A percentile compares a stretch with the other conserved stretches of the same genome.
Evolutionary conservation across 2,888 invertebrate species (phyloP).

Genomic region (Tenodera sinensis): DNA sequence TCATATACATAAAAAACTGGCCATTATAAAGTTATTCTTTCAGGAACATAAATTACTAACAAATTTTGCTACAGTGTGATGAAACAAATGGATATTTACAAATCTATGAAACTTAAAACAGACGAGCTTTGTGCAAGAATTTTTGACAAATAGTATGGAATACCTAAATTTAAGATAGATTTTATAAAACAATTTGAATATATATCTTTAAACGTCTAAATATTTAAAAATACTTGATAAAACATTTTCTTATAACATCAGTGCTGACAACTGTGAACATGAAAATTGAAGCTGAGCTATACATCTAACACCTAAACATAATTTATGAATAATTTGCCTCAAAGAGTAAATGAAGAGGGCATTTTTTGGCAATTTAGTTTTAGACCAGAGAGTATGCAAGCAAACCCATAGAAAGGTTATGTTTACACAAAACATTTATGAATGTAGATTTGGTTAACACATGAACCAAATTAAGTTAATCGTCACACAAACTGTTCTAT

Average conservation of each 20-base stretch:
- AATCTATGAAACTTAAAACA: not conserved
- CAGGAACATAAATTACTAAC: not conserved
- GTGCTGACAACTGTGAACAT: not conserved
- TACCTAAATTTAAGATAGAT: not conserved
- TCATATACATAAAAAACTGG: not conserved
- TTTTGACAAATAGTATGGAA: not conserved
- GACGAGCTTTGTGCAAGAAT: not conserved
- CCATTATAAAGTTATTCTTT: too few relatives aligned
- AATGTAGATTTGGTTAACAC: not conserved
- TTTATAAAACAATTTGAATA: not conserved
- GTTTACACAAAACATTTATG: not conserved
- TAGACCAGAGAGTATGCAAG: too few relatives aligned
- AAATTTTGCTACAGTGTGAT: not conserved
- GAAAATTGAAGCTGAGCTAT: not conserved
- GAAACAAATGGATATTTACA: not conserved
- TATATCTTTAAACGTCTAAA: not conserved
- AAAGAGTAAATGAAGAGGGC: not conserved
- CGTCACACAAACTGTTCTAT: not conserved
- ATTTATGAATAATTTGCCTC: not conserved
- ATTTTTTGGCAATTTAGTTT: not conserved
- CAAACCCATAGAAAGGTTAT: not conserved
- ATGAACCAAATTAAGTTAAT: not conserved
- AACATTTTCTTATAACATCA: not conserved
- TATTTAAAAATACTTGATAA: not conserved
- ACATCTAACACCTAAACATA: not conserved